These are phyloP conservation scores for Conomelus anceps DNA, from an alignment of 2,888 invertebrate species.

Conservation along the genomic window DNA sequence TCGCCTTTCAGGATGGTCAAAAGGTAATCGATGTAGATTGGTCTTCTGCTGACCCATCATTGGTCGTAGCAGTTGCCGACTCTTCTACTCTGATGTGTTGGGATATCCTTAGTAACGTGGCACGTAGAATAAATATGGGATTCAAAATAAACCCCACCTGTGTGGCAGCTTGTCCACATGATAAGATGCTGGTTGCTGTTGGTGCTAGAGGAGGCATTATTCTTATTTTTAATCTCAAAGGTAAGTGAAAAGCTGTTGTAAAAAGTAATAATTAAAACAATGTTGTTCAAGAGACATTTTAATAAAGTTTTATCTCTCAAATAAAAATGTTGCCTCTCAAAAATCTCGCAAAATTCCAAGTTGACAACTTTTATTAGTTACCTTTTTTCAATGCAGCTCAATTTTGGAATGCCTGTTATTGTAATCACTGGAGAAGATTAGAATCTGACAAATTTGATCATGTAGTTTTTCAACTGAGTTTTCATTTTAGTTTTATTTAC, in stretches of 20 bases:
- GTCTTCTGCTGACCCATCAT: slow-evolving; percentile 41
- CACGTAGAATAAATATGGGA: slow-evolving; percentile 36
- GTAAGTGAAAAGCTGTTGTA: slow-evolving; percentile 42
- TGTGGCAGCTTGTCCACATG: slow-evolving; percentile 53
- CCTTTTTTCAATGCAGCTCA: too few species aligned
- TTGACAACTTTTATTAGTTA: too few species aligned
- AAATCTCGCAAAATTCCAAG: too few species aligned
- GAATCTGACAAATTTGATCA: not conserved
- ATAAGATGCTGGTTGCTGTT: slow-evolving; percentile 49
- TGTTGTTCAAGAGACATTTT: too few species aligned
- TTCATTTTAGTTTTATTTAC: not conserved
- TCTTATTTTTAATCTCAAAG: slow-evolving; percentile 45
- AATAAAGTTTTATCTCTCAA: too few species aligned
- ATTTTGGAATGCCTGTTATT: too few species aligned
- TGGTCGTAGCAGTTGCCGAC: slow-evolving; percentile 46
- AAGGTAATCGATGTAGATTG: slow-evolving; percentile 43
- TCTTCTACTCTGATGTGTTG: slow-evolving; percentile 46
- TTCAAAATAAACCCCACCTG: slow-evolving; percentile 49
- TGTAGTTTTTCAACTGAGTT: not conserved
- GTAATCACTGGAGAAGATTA: too few species aligned
- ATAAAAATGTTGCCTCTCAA: too few species aligned
- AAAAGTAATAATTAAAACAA: too few species aligned
- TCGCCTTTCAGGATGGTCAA: slow-evolving; percentile 38
- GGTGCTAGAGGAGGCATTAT: slow-evolving; percentile 51
- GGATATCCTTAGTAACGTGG: slow-evolving; percentile 41